A percentile compares a stretch with the other conserved stretches of the same genome.
These are phyloP conservation scores for Campopleginae sp. DNA, from an alignment of 2,888 invertebrate species.

Conservation along the genomic window DNA sequence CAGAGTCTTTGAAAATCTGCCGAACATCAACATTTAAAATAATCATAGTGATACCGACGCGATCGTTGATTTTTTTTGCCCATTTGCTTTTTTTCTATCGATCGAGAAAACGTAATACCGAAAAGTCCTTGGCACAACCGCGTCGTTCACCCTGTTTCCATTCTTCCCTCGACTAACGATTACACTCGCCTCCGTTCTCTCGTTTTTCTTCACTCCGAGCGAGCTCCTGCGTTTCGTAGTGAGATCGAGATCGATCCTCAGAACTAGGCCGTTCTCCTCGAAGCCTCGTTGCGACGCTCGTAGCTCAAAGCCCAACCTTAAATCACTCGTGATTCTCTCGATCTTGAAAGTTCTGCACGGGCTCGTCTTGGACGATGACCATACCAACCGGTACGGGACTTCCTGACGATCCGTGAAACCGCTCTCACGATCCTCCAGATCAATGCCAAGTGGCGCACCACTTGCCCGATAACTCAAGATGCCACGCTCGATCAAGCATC, in stretches of 20 bases:
- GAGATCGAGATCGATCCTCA: conserved; percentile 77
- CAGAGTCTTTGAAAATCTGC: conserved; percentile 83
- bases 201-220: conserved; percentile 65
- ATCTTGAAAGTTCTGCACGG: conserved; percentile 94
- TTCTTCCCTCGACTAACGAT: conserved; percentile 74
- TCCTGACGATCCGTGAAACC: conserved; percentile 95
- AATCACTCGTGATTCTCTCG: conserved; percentile 83
- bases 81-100: conserved; percentile 11
- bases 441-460: conserved; percentile 93
- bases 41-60: background rate
- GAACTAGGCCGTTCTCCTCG: conserved; percentile 74
- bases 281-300: conserved; percentile 75
- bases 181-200: conserved; percentile 70
- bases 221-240: conserved; percentile 71
- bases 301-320: conserved; percentile 75
- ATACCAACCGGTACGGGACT: conserved; percentile 93
- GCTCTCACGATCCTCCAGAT: conserved; percentile 92
- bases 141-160: conserved; percentile 73
- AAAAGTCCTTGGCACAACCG: conserved; percentile 76
- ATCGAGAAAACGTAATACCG: conserved; percentile 65
- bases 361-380: conserved; percentile 91
- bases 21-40: conserved; percentile 21
- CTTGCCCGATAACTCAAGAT: conserved; percentile 94
- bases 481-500: conserved; percentile 94
- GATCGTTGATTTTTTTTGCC: background rate